These are phyloP conservation scores for Oreochromis spilurus DNA, from an alignment of 2,113 vertebrate species.

Conservation along the genomic window DNA sequence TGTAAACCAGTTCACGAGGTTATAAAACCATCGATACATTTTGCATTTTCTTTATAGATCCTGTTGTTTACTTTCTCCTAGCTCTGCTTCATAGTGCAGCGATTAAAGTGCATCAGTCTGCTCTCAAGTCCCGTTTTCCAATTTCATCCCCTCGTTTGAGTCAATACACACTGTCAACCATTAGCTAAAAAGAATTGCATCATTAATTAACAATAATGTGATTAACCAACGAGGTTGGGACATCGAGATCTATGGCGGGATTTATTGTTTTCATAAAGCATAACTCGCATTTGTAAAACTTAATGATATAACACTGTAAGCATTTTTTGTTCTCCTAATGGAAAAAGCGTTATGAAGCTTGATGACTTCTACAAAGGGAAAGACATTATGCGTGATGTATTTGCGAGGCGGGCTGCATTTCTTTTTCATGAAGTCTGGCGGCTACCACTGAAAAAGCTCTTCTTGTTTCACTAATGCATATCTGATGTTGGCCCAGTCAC, in stretches of 20 bases:
- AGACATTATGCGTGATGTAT: slow-evolving; percentile 54
- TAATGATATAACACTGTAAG: slow-evolving; percentile 54
- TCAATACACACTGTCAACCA: slow-evolving; percentile 37
- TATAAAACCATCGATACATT: slow-evolving; percentile 65
- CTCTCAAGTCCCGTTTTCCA: slow-evolving; percentile 22
- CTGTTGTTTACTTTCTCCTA: slow-evolving; percentile 11
- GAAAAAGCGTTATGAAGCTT: slow-evolving; percentile 50
- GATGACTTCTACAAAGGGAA: slow-evolving; percentile 52
- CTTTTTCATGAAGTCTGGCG: slow-evolving; percentile 48
- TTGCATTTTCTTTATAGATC: slow-evolving; percentile 56
- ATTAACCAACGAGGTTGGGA: slow-evolving; percentile 42
- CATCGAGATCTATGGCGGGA: slow-evolving; percentile 36
- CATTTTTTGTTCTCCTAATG: slow-evolving; percentile 44
- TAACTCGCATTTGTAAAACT: slow-evolving; percentile 33
- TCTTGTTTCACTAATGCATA: slow-evolving; percentile 47
- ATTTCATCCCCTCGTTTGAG: slow-evolving; percentile 19
- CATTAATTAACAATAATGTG: slow-evolving; percentile 54
- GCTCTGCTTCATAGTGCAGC: slow-evolving; percentile 3
- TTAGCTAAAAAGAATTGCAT: slow-evolving; percentile 40
- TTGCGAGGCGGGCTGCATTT: slow-evolving; percentile 34
- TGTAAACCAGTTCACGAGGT: slow-evolving; percentile 63
- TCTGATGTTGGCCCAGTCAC: slow-evolving; percentile 45
- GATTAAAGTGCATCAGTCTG: slow-evolving; percentile 35
- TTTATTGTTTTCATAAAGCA: slow-evolving; percentile 58
- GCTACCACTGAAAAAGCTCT: slow-evolving; percentile 32